Conservation (phyloP, 2,888 invertebrate species). For the Pollenia griseotomentosa region DNA sequence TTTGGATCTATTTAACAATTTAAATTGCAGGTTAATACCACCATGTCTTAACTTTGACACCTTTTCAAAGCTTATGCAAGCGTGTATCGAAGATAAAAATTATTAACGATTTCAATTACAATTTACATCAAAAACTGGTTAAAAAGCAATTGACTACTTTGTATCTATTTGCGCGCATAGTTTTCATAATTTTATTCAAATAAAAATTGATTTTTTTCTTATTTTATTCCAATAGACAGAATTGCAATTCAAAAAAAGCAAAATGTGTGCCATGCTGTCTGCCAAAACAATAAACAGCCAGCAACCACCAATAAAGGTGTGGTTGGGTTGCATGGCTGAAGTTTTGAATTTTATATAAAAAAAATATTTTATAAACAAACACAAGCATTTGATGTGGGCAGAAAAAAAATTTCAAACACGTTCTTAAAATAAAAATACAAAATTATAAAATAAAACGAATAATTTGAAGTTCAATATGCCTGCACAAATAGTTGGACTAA, state of each 20-base stretch:
- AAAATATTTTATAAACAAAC: slow-evolving; percentile 23
- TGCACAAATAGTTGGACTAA: not conserved
- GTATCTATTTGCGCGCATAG: not conserved
- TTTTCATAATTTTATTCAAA: slow-evolving; percentile 11
- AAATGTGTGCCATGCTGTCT: slow-evolving; percentile 67
- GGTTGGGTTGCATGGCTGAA: slow-evolving; percentile 38
- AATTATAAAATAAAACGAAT: slow-evolving; percentile 12
- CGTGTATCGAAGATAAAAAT: no score
- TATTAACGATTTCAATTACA: no score
- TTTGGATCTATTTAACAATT: no score
- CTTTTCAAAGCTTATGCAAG: no score
- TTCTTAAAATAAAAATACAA: slow-evolving; percentile 29
- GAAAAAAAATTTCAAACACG: slow-evolving; percentile 50
- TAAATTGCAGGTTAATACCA: no score
- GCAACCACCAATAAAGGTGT: slow-evolving; percentile 58
- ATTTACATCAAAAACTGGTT: no score
- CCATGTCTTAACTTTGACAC: no score
- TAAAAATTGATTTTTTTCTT: slow-evolving; percentile 40
- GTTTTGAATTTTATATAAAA: slow-evolving; percentile 16
- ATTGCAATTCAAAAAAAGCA: slow-evolving; percentile 4
- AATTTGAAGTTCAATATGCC: slow-evolving; percentile 64
- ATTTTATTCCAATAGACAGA: slow-evolving; percentile 32
- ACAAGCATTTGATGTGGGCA: slow-evolving; percentile 37
- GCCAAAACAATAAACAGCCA: slow-evolving; percentile 52
- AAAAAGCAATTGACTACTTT: not conserved